Conservation (phyloP, 2,888 invertebrate genomes). For the Pterostichus madidus region DNA sequence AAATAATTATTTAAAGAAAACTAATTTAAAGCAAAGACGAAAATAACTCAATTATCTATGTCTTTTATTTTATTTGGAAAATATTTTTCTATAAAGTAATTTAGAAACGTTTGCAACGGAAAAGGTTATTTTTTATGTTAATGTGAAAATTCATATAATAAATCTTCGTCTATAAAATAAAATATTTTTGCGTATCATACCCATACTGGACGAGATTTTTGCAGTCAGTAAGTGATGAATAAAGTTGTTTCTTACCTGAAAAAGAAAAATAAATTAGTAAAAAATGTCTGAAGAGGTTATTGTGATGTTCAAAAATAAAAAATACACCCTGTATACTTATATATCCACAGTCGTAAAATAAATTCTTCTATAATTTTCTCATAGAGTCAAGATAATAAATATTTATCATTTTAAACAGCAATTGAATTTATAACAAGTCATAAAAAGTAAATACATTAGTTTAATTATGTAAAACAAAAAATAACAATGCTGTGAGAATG, state of each 20-base stretch:
- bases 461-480: slow-evolving; percentile 43
- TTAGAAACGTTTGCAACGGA: no score
- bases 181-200: background rate
- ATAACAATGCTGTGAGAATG: slow-evolving; percentile 34
- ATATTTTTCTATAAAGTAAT: no score
- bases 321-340: background rate
- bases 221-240: background rate
- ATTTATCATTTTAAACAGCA: slow-evolving; percentile 10
- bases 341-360: slow-evolving; percentile 1
- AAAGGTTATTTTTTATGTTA: no score
- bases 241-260: background rate
- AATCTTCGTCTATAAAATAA: slow-evolving; percentile 7
- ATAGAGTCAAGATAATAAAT: slow-evolving; percentile 17
- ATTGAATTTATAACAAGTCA: slow-evolving; percentile 23
- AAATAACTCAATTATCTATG: no score
- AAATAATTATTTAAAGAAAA: no score
- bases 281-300: no score
- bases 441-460: slow-evolving; percentile 14
- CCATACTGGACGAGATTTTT: background rate
- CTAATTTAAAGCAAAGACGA: no score
- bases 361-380: slow-evolving; percentile 28
- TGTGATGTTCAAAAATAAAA: no score
- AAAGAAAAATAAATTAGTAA: background rate
- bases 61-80: no score
- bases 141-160: no score